Conservation (phyloP, 2,888 invertebrate genomes). For the Baronia brevicornis region DNA sequence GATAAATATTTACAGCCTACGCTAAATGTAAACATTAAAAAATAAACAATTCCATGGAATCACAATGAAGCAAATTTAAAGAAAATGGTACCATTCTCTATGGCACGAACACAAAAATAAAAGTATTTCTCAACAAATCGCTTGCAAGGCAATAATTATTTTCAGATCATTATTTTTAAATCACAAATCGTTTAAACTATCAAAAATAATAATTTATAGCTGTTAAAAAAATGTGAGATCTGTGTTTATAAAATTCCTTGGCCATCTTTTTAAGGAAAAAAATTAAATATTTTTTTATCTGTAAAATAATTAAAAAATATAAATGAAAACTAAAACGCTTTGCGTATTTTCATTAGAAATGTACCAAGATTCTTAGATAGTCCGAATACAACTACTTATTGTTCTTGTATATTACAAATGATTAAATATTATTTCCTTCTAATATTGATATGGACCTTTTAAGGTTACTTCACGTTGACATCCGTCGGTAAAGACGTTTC, state of each 20-base stretch:
- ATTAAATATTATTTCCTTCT: slow-evolving; percentile 63
- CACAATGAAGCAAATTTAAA: slow-evolving; percentile 26
- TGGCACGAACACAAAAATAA: slow-evolving; percentile 29
- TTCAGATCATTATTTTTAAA: slow-evolving; percentile 33
- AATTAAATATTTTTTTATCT: too few species aligned
- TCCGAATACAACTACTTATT: slow-evolving; percentile 67
- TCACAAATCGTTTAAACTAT: too few species aligned
- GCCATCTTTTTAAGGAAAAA: too few species aligned
- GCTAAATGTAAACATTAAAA: slow-evolving; percentile 19
- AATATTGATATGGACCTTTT: slow-evolving; percentile 74
- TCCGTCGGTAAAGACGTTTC: slow-evolving; percentile 23
- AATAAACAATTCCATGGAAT: slow-evolving; percentile 39
- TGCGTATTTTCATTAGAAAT: slow-evolving; percentile 40
- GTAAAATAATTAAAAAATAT: slow-evolving; percentile 3
- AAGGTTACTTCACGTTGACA: slow-evolving; percentile 64
- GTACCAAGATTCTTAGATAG: slow-evolving; percentile 36
- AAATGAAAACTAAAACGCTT: slow-evolving; percentile 64
- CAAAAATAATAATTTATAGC: slow-evolving; percentile 18
- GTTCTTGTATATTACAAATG: slow-evolving; percentile 68
- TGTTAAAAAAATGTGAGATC: slow-evolving; percentile 20
- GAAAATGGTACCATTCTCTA: slow-evolving; percentile 28
- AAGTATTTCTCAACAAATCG: slow-evolving; percentile 18
- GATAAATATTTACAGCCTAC: slow-evolving; percentile 66
- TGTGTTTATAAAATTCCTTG: slow-evolving; percentile 13
- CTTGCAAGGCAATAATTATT: slow-evolving; percentile 19